Evolutionary conservation across 2,888 invertebrate species (phyloP), one percentile per base, ranked within the genome.

Genomic region (Eupithecia insigniata): DNA sequence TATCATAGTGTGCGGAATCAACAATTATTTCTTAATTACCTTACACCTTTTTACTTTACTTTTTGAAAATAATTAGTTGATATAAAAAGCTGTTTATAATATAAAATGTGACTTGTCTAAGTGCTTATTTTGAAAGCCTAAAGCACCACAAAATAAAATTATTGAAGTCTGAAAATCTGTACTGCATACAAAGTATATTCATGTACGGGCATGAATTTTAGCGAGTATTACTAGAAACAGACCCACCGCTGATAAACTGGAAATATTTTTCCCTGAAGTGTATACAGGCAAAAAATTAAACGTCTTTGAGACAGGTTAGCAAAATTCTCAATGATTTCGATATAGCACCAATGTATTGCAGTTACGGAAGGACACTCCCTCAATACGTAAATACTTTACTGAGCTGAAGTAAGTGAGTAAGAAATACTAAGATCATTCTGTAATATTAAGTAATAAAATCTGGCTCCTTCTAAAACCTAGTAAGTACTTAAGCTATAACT

Each of bases 401-500:
- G 46, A 51, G 46, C 22, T n/a, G n/a, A 51, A 22, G 46, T 26
- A 26, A 26, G 10, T 22, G 51, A 51, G 51, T 22, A 22, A 10
- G 10, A 10, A 51, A 51, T n/a, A 22, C 0, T 22, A 51, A 22
- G 46, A 22, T 12, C 12, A 12, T 55, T 55, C 55, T 26, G 55
- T 51, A n/a, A 22, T 43, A 43, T 43, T 43, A 18, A 36, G 36
- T 39, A 39, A 39, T 39, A 39, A 39, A 39, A 43, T 43, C 43
- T 43, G 43, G 6, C n/a, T 46, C n/a, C n/a, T 46, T 46, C n/a
- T n/a, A 46, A 46, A n/a, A 46, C 46, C 8, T 46, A 4, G 89
- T 88, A 80, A 99, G 95, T 85, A 99, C 8, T 7, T 46, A 43
- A 43, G 4, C 36, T 14, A 39, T 43, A 18, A 43, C 18, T 43